Conservation (phyloP, 1,140 invertebrate genomes). For the Megalonaias nervosa region DNA sequence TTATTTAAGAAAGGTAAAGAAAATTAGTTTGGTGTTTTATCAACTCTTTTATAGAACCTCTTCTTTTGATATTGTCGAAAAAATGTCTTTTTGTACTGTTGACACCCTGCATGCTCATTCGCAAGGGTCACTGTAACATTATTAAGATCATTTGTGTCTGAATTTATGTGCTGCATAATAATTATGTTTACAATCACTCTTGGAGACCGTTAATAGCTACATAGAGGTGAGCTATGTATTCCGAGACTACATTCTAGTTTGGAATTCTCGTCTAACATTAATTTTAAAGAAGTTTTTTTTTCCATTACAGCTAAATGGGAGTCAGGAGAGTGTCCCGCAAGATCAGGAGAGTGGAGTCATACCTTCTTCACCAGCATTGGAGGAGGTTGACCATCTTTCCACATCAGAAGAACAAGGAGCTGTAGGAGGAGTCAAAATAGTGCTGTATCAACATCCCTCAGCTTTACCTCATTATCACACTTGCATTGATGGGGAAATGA, state of each 20-base stretch:
- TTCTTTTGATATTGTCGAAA: too few species aligned
- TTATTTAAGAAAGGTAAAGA: too few species aligned
- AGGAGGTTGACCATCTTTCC: constrained; percentile 30
- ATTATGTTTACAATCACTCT: too few species aligned
- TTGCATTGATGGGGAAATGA: constrained; percentile 16
- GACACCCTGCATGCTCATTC: too few species aligned
- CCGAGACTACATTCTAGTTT: neutral
- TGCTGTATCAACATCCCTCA: constrained; percentile 27
- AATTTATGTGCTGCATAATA: neutral
- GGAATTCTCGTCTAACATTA: neutral
- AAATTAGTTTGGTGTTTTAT: too few species aligned
- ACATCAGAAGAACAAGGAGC: constrained; percentile 30
- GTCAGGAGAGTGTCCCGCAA: constrained; percentile 59
- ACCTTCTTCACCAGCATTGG: constrained; percentile 23
- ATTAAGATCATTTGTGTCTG: neutral
- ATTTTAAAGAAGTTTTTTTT: neutral
- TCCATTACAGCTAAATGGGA: constrained; percentile 54
- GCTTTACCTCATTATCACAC: neutral
- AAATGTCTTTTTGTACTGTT: too few species aligned
- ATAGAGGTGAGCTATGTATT: neutral
- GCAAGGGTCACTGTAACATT: too few species aligned
- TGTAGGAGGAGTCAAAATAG: constrained; percentile 35
- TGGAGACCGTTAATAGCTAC: too few species aligned
- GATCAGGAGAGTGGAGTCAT: constrained; percentile 51
- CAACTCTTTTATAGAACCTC: too few species aligned